A percentile compares a stretch with the other conserved stretches of the same genome.
These are phyloP conservation scores for Orussus abietinus DNA, from an alignment of 1,140 invertebrate species.

Conservation along the genomic window DNA sequence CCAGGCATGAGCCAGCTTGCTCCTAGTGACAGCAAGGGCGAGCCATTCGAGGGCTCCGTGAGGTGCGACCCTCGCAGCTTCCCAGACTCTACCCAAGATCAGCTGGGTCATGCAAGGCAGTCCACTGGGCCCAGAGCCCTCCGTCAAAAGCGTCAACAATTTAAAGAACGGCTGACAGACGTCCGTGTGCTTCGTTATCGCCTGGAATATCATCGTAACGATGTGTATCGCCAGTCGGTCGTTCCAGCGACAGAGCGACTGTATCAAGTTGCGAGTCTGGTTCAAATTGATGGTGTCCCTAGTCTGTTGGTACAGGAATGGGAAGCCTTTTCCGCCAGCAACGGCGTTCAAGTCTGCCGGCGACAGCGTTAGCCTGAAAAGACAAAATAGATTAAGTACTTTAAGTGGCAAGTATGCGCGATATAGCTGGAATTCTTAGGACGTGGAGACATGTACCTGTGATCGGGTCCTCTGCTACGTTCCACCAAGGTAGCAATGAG, in stretches of 20 bases:
- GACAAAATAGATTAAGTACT: slow-evolving; percentile 13
- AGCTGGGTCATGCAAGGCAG: slow-evolving; percentile 86
- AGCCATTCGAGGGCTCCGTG: slow-evolving; percentile 91
- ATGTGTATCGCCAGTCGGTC: slow-evolving; percentile 81
- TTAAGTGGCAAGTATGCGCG: too few relatives aligned
- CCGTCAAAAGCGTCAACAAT: slow-evolving; percentile 74
- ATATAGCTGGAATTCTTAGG: too few relatives aligned
- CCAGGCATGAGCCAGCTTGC: slow-evolving; percentile 85
- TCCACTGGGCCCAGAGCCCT: slow-evolving; percentile 70
- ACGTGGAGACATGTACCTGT: slow-evolving; percentile 42
- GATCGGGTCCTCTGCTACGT: slow-evolving; percentile 74
- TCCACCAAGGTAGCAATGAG: slow-evolving; percentile 84
- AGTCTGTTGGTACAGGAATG: slow-evolving; percentile 91
- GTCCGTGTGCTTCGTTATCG: slow-evolving; percentile 85
- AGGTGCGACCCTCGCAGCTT: slow-evolving; percentile 83
- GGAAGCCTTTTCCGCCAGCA: slow-evolving; percentile 85
- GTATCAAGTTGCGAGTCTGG: slow-evolving; percentile 88
- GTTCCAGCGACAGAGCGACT: slow-evolving; percentile 86
- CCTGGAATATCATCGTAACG: slow-evolving; percentile 83
- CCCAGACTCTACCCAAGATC: slow-evolving; percentile 83
- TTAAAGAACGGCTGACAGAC: slow-evolving; percentile 90
- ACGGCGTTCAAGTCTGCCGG: slow-evolving; percentile 77
- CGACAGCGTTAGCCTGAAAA: slow-evolving; percentile 66
- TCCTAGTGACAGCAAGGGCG: slow-evolving; percentile 73
- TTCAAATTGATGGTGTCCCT: slow-evolving; percentile 88